Evolutionary conservation across 30 jellyfish, hydroid and myxozoan species (phyloP), one percentile per base, ranked within the genome.

Genomic region (Cassiopea andromeda): DNA sequence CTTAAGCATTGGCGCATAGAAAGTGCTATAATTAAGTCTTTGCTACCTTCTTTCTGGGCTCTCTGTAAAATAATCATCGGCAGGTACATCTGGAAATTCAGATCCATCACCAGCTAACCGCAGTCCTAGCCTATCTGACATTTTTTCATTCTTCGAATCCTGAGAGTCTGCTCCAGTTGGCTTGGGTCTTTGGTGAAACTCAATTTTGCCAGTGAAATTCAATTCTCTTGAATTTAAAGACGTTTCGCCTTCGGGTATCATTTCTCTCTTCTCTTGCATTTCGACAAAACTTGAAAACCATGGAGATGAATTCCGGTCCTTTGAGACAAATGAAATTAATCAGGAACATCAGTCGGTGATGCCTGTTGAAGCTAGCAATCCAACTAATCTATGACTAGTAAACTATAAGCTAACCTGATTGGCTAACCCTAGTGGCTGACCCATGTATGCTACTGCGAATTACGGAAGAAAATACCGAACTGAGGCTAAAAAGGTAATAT

Each of bases 81-180:
- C 78, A 47, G 45, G 44, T n/a, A 74, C 69, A 2, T 94, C 96
- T 27, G 98, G 90, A 38, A 50, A 5, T n/a, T 87, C 98, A 48
- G 98, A 75, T 12, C 98, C 98, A 74, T 93, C 98, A 38, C 97
- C 98, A 54, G 92, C 58, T 7, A 90, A 82, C 45, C 98, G 77
- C 44, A 92, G 94, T 14, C 98, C 98, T 17, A 93, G 93, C 45
- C 47, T 83, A 67, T 84, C 92, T n/a, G 68, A 47, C 8, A 68
- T 7, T 12, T 80, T 46, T 48, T 58, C 57, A 69, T 38, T 60
- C 48, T 46, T 81, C 71, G 73, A 48, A 4, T 44, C 72, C 72
- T 48, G 74, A 15, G 57, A 59, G 19, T 44, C 73, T 3, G 89
- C 77, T 13, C 87, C 77, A 58, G 50, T 44, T 45, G 81, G 64